These are phyloP conservation scores for Pogonognathellus flavescens DNA, from an alignment of 1,140 invertebrate species.

Conservation along the genomic window DNA sequence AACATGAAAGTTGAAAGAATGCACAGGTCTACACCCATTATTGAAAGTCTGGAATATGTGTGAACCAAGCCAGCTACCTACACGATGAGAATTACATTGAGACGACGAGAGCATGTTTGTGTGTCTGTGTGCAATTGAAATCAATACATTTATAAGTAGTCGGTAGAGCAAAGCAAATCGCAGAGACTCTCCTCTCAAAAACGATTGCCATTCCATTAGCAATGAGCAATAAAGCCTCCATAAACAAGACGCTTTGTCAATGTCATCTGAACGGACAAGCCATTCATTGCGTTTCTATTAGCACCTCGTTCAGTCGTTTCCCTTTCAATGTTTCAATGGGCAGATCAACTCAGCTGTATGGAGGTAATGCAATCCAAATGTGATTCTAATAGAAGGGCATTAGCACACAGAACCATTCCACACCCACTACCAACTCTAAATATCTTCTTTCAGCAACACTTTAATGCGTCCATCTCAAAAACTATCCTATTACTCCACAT, in stretches of 20 bases:
- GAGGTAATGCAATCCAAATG: slow-evolving; percentile 16
- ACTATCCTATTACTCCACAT: background rate
- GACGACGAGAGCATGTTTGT: too few relatives aligned
- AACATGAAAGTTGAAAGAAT: too few relatives aligned
- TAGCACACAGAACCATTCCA: background rate
- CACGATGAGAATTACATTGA: background rate
- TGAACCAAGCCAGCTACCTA: too few relatives aligned
- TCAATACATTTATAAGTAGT: slow-evolving; percentile 12
- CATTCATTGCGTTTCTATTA: slow-evolving; percentile 4
- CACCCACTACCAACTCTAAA: background rate
- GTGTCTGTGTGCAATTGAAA: background rate
- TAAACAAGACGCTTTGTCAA: slow-evolving; percentile 33
- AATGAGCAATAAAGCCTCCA: background rate
- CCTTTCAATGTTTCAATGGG: slow-evolving; percentile 17
- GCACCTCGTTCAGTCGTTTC: slow-evolving; percentile 5
- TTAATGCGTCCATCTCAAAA: background rate
- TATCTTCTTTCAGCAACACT: background rate
- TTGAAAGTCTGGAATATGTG: too few relatives aligned
- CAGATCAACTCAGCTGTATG: background rate
- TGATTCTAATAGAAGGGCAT: background rate
- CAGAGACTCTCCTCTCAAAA: background rate
- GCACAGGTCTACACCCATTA: too few relatives aligned
- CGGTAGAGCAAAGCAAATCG: background rate
- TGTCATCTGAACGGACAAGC: slow-evolving; percentile 3
- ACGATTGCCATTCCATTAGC: slow-evolving; percentile 26